A percentile compares a stretch with the other conserved stretches of the same genome.
These are phyloP conservation scores for Anas georgica DNA, from an alignment of 2,797 vertebrate genomes.

Conservation along the genomic window DNA sequence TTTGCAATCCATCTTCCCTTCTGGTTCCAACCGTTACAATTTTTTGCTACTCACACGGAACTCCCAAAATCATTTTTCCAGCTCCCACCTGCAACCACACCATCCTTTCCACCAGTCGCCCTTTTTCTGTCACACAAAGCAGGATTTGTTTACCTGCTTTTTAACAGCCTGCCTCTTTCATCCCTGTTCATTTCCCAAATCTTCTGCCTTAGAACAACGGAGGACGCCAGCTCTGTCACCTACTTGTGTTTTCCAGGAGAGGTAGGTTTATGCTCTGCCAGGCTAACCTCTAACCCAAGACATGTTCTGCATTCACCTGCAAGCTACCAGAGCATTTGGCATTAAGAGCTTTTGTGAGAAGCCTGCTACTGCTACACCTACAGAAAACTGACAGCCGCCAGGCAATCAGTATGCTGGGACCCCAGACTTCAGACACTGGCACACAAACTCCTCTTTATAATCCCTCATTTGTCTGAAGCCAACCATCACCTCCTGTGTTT, in stretches of 20 bases:
- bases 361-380: neutral
- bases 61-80: neutral
- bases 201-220: neutral
- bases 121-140: neutral
- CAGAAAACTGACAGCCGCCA: neutral
- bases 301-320: neutral
- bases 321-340: neutral
- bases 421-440: neutral
- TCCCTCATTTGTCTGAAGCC: neutral
- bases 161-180: neutral
- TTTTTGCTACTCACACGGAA: neutral
- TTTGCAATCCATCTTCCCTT: neutral
- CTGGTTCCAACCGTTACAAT: neutral
- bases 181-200: neutral
- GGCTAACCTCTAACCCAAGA: neutral
- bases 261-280: neutral
- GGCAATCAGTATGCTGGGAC: neutral
- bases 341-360: neutral
- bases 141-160: neutral
- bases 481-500: neutral
- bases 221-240: neutral
- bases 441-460: rapidly evolving
- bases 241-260: neutral
- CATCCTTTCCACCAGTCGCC: neutral
- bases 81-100: neutral